Conservation (phyloP, 1,140 invertebrate species). For the Drosophila lacertosa region DNA sequence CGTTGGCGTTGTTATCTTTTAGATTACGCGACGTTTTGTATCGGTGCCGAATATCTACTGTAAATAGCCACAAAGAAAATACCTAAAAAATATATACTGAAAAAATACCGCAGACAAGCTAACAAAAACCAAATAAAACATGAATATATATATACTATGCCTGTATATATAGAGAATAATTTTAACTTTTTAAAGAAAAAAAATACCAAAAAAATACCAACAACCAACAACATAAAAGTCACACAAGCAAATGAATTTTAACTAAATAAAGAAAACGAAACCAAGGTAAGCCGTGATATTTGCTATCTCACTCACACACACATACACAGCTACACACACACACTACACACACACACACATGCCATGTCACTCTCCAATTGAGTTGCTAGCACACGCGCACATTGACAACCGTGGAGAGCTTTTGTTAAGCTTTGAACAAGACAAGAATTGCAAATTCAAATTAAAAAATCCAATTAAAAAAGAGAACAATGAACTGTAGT, state of each 20-base stretch:
- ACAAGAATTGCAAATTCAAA: conserved; percentile 21
- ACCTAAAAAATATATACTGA: conserved; percentile 30
- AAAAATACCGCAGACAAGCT: conserved; percentile 27
- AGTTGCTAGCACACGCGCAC: conserved; percentile 80
- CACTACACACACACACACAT: conserved; percentile 15
- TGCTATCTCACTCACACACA: conserved; percentile 40
- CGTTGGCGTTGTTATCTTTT: conserved; percentile 72
- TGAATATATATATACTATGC: conserved; percentile 41
- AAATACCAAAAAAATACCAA: conserved; percentile 29
- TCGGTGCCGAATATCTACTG: conserved; percentile 84
- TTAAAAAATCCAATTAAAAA: conserved; percentile 18
- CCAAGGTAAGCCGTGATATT: conserved; percentile 44
- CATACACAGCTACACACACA: conserved; percentile 10
- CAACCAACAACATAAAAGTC: conserved; percentile 34
- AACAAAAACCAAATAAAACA: conserved; percentile 34
- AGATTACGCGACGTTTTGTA: conserved; percentile 84
- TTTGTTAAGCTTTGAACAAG: conserved; percentile 17
- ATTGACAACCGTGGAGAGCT: conserved; percentile 71
- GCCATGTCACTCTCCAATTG: conserved; percentile 45
- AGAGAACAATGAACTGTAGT: conserved; percentile 13
- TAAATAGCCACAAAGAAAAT: conserved; percentile 72
- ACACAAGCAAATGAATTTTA: conserved; percentile 34
- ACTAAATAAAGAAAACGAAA: conserved; percentile 34
- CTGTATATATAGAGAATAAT: background rate
- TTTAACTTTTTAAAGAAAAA: conserved; percentile 21